A percentile compares a stretch with the other conserved stretches of the same genome.
phyloP scores from a whole-genome alignment of 2,797 vertebrate genomes.

The Cetoscarus ocellatus region DNA sequence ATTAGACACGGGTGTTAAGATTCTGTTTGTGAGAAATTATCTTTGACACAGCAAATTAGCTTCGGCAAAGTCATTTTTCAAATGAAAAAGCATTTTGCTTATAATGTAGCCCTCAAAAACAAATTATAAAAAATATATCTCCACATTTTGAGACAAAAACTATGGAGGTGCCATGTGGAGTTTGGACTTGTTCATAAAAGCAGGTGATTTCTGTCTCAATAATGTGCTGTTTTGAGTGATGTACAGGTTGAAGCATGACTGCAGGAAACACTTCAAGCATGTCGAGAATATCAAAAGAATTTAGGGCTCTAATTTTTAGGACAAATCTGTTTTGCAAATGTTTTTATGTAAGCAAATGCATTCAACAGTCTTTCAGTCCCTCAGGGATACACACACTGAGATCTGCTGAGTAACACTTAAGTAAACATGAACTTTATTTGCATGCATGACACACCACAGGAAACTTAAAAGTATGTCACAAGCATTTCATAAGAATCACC shows the following conservation, averaged over 20 bases:
- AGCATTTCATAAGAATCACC: not conserved
- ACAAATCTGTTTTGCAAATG: not conserved
- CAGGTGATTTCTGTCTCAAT: not conserved
- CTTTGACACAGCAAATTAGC: not conserved
- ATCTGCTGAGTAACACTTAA: not conserved
- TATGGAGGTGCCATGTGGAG: not conserved
- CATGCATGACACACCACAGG: not conserved
- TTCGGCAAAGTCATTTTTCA: too few species aligned
- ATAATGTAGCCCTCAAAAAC: too few species aligned
- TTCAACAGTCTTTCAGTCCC: not conserved
- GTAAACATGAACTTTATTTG: slow-evolving; percentile 4
- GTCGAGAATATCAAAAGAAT: not conserved
- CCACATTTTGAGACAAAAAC: not conserved
- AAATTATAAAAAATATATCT: too few species aligned
- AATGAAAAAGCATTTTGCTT: too few species aligned
- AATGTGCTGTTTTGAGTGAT: not conserved
- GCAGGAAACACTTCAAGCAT: not conserved
- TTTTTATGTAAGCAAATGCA: not conserved
- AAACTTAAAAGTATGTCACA: not conserved
- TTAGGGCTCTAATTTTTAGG: not conserved
- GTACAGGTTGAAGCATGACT: not conserved
- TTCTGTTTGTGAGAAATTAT: too few species aligned
- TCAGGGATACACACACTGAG: not conserved
- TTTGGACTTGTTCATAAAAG: not conserved
- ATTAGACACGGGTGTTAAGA: not conserved